Conservation (phyloP, 35 echinoderm and acorn worm genomes). For the Apostichopus japonicus region DNA sequence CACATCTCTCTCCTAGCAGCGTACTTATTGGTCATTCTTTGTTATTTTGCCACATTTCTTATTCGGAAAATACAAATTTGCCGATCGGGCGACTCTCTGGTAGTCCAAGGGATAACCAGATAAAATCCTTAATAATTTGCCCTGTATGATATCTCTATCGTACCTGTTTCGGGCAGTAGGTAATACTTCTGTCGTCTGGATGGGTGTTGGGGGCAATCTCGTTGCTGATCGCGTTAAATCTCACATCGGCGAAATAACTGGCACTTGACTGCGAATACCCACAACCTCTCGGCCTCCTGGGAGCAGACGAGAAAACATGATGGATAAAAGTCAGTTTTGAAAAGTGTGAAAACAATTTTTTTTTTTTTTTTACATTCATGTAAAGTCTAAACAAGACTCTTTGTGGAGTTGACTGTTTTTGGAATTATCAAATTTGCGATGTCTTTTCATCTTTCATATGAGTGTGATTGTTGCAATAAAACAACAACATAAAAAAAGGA, state of each 20-base stretch:
- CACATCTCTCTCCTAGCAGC: too few relatives aligned
- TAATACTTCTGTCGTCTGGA: background rate
- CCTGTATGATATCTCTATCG: background rate
- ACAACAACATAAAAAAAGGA: too few relatives aligned
- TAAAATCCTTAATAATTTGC: too few relatives aligned
- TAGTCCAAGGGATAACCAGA: too few relatives aligned
- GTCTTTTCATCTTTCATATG: background rate
- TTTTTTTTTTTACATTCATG: too few relatives aligned
- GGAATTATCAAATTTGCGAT: background rate
- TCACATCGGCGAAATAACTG: constrained; percentile 21
- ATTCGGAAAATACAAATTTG: too few relatives aligned
- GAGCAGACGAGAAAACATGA: background rate
- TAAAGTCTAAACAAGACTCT: too few relatives aligned
- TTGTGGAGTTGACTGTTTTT: background rate
- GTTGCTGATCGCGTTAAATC: constrained; percentile 41
- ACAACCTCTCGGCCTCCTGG: constrained; percentile 32
- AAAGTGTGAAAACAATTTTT: background rate
- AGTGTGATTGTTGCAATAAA: too few relatives aligned
- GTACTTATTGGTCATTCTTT: too few relatives aligned
- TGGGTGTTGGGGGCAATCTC: background rate
- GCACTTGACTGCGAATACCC: constrained; percentile 1
- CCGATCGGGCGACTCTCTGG: too few relatives aligned
- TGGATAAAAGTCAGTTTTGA: background rate
- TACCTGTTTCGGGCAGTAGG: constrained; percentile 42
- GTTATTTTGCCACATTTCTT: too few relatives aligned